These are phyloP conservation scores for Notodonta dromedarius DNA, from an alignment of 2,888 invertebrate genomes.

Conservation along the genomic window DNA sequence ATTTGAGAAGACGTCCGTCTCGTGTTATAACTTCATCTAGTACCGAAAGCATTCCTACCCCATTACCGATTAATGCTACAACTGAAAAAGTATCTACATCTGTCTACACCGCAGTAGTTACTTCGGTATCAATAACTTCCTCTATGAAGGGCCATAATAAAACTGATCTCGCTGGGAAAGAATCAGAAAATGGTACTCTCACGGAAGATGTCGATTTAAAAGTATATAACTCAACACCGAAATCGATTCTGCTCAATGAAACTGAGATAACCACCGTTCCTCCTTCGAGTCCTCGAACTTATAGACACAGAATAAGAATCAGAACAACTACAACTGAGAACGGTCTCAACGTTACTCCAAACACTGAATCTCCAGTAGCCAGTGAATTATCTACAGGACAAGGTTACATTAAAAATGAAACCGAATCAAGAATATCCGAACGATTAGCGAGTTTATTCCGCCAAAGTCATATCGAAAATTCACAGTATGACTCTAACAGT, in stretches of 20 bases:
- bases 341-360: conserved; percentile 47
- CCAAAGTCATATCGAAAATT: conserved; percentile 56
- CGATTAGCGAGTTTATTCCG: conserved; percentile 59
- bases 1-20: conserved; percentile 65
- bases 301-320: conserved; percentile 71
- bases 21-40: conserved; percentile 60
- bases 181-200: conserved; percentile 55
- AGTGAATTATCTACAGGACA: conserved; percentile 56
- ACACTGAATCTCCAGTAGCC: conserved; percentile 59
- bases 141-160: conserved; percentile 78
- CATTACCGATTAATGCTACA: conserved; percentile 57
- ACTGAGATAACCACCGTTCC: conserved; percentile 49
- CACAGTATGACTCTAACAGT: conserved; percentile 39
- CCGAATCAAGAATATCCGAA: conserved; percentile 58
- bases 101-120: conserved; percentile 80
- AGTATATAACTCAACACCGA: conserved; percentile 49
- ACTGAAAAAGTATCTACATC: conserved; percentile 78
- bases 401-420: conserved; percentile 47
- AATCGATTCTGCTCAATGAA: conserved; percentile 49
- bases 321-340: conserved; percentile 73
- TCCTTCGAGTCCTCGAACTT: conserved; percentile 47
- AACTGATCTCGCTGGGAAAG: conserved; percentile 60
- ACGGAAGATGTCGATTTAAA: conserved; percentile 36
- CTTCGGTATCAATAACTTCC: conserved; percentile 80
- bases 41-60: conserved; percentile 55